phyloP scores from a whole-genome alignment of 1,140 invertebrate species.

The Dendrolimus punctatus region DNA sequence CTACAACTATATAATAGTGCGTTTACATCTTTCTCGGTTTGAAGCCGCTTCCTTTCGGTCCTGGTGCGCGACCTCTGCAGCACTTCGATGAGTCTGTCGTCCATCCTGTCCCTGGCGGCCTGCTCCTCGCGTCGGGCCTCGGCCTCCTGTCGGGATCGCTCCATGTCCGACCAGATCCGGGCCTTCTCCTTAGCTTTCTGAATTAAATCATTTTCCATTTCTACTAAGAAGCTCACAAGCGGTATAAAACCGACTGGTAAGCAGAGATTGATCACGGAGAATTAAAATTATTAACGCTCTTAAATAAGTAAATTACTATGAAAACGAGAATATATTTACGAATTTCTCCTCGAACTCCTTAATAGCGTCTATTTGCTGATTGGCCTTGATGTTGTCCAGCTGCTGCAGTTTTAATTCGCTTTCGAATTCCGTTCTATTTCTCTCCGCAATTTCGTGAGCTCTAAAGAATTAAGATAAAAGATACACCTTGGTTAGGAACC shows the following conservation, averaged over 20 bases:
- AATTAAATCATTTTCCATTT: conserved; percentile 5
- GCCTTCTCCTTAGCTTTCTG: conserved; percentile 43
- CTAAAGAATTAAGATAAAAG: conserved; percentile 17
- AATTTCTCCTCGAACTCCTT: conserved; percentile 47
- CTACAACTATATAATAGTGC: not conserved
- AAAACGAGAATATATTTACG: conserved; percentile 26
- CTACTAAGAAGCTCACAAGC: not conserved
- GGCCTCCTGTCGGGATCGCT: conserved; percentile 23
- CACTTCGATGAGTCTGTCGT: conserved; percentile 36
- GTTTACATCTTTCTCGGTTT: conserved; percentile 37
- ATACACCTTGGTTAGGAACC: not conserved
- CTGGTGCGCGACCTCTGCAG: conserved; percentile 24
- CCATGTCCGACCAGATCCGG: conserved; percentile 39
- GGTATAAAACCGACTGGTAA: too few species aligned
- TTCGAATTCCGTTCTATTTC: conserved; percentile 44
- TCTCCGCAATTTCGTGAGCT: conserved; percentile 42
- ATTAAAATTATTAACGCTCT: too few species aligned
- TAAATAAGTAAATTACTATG: not conserved
- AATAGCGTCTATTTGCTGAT: conserved; percentile 49
- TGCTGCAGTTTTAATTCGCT: conserved; percentile 47
- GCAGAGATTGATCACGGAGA: too few species aligned
- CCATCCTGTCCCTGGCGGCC: conserved; percentile 29
- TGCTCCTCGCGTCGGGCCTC: conserved; percentile 20
- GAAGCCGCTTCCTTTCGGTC: conserved; percentile 21
- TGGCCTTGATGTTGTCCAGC: conserved; percentile 50